These are phyloP conservation scores for Neotragus pygmaeus DNA, from an alignment of 2,113 vertebrate genomes.

Conservation along the genomic window DNA sequence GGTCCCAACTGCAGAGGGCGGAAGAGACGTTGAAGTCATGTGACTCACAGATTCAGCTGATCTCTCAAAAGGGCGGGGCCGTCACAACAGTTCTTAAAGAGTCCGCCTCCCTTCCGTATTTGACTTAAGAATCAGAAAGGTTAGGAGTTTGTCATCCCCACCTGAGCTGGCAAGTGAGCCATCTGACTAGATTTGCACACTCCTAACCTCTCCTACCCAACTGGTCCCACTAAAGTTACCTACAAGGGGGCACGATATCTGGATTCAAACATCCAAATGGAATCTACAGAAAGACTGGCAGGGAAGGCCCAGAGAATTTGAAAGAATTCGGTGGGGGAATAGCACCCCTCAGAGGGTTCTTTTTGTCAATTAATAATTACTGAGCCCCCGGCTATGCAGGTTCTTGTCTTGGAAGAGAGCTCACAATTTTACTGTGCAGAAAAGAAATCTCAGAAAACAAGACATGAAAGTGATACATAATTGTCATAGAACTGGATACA, in stretches of 20 bases:
- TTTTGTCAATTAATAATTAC: not conserved
- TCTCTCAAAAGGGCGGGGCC: conserved; percentile 10
- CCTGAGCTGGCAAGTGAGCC: not conserved
- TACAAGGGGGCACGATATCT: not conserved
- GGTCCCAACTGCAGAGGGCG: not conserved
- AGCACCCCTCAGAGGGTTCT: no score
- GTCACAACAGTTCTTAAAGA: conserved; percentile 48
- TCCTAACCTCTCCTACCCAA: not conserved
- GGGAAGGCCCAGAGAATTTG: not conserved
- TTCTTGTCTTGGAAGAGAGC: not conserved
- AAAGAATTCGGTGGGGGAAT: not conserved
- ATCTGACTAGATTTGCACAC: no score
- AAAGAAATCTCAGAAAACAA: not conserved
- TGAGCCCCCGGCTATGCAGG: not conserved
- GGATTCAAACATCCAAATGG: not conserved
- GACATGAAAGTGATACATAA: not conserved
- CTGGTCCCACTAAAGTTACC: not conserved
- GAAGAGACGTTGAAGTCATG: conserved; percentile 17
- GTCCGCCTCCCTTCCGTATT: not conserved
- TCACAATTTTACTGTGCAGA: not conserved
- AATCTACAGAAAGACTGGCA: not conserved
- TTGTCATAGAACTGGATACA: not conserved
- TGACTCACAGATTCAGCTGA: conserved; percentile 53
- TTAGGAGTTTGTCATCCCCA: no score
- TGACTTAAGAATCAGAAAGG: not conserved